Percentiles rank a stretch among this genome's conserved stretches.
phyloP scores from a whole-genome alignment of 37 sponge, comb jelly and placozoan species.

The Geodia barretti region DNA sequence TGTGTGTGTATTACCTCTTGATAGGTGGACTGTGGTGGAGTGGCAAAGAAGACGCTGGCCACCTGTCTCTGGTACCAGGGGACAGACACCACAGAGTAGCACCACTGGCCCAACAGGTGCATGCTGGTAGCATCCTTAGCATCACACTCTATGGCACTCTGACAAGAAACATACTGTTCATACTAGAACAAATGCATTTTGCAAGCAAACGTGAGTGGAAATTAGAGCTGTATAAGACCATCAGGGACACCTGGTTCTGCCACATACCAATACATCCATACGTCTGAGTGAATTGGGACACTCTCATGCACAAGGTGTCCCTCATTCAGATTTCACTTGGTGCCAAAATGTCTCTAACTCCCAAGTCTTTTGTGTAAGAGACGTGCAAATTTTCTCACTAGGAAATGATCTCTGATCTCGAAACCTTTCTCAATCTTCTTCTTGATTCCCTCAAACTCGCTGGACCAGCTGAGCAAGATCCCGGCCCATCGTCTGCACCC shows the following conservation, averaged over 20 bases:
- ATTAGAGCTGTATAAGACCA: too few relatives aligned
- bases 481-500: conserved; percentile 68
- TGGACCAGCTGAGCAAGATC: conserved; percentile 42
- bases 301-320: too few relatives aligned
- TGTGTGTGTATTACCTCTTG: conserved; percentile 57
- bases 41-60: conserved; percentile 72
- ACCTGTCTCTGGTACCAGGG: conserved; percentile 80
- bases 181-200: too few relatives aligned
- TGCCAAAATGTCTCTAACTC: too few relatives aligned
- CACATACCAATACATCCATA: too few relatives aligned
- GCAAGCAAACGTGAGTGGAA: background rate
- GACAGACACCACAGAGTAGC: conserved; percentile 56
- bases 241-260: too few relatives aligned
- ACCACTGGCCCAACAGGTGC: conserved; percentile 39
- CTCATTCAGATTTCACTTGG: too few relatives aligned
- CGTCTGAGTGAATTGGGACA: too few relatives aligned
- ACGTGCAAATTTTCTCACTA: conserved; percentile 48
- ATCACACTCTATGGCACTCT: conserved; percentile 55
- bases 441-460: conserved; percentile 76
- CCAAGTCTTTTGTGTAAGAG: too few relatives aligned
- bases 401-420: conserved; percentile 69
- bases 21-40: conserved; percentile 71
- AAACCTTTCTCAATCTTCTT: conserved; percentile 75
- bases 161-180: background rate
- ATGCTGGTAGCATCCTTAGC: conserved; percentile 41